A percentile compares a stretch with the other conserved stretches of the same genome.
Conservation (phyloP, 2,113 vertebrate species). For the Narcine bancroftii region DNA sequence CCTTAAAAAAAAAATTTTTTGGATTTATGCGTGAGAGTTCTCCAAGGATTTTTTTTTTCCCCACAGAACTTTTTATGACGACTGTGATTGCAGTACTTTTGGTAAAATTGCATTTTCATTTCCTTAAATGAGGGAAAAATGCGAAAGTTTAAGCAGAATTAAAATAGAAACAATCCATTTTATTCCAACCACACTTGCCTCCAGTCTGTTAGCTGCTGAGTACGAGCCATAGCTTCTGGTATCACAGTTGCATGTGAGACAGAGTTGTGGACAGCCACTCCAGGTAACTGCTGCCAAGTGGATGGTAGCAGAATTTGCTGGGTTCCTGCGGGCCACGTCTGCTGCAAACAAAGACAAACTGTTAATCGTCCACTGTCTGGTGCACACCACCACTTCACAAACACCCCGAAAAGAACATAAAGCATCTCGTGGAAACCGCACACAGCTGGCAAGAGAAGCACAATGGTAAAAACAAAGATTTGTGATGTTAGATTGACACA, state of each 20-base stretch:
- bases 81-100: not conserved
- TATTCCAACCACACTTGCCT: conserved; percentile 59
- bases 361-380: conserved; percentile 43
- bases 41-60: not conserved
- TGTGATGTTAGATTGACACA: conserved; percentile 68
- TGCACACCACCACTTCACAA: conserved; percentile 6
- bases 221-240: conserved; percentile 61
- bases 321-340: conserved; percentile 90
- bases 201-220: conserved; percentile 77
- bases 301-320: conserved; percentile 95
- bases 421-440: conserved; percentile 65
- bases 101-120: not conserved
- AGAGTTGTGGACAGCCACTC: conserved; percentile 82
- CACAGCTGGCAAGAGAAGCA: conserved; percentile 58
- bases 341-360: conserved; percentile 68
- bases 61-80: not conserved
- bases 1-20: no score
- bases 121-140: not conserved
- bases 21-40: no score
- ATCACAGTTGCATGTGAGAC: conserved; percentile 73
- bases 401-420: conserved; percentile 49
- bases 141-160: not conserved
- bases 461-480: conserved; percentile 58
- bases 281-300: conserved; percentile 92
- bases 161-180: not conserved